Evolutionary conservation across 37 sponge, comb jelly and placozoan genomes (phyloP), one percentile per base, ranked within the genome.

Genomic region (Chondrilla cf. caribensis): DNA sequence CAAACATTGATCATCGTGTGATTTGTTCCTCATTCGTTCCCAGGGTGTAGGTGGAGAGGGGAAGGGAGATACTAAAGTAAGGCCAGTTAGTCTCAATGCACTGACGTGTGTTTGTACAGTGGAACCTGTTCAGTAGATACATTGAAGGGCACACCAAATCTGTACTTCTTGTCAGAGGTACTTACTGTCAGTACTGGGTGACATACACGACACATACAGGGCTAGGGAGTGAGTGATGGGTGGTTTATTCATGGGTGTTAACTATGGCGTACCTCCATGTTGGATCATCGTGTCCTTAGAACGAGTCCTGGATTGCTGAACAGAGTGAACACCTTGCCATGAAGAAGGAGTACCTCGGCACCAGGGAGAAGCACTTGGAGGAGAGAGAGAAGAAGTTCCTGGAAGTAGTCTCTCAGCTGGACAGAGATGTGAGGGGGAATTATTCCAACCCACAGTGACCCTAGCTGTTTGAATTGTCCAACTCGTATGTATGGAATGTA

Each of bases 381-480:
- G 68, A 67, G 68, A 0, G 68, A 17, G 68, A 67, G 35, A 67
- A 5, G 68, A 28, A 1, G 31, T 26, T 33, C 68, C 2, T 67
- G 68, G 68, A 67, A 32, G 68, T 28, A 8, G 33, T 28, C 17
- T 26, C 68, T 33, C 32, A 28, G 31, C 68, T 67, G 31, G 68
- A 67, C 32, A 67, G 68, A 67, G 68, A 67, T 31, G 68, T 67
- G 68, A 67, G 68, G 29, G 60, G 60, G 17, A 54, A 28, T 59
- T 6, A 26, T n/a, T 2, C 7, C n/a, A n/a, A n/a, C n/a, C n/a
- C n/a, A n/a, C n/a, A 11, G 57, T 54, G 57, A 11, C 15, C 17
- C 15, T 54, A 17, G 11, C 15, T 54, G 57, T 54, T 11, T 54
- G 57, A 60, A 26, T 22, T 60, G 29, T 22, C 15, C 64, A n/a